These are phyloP conservation scores for Heliconius himera DNA, from an alignment of 1,140 invertebrate species.

Conservation along the genomic window DNA sequence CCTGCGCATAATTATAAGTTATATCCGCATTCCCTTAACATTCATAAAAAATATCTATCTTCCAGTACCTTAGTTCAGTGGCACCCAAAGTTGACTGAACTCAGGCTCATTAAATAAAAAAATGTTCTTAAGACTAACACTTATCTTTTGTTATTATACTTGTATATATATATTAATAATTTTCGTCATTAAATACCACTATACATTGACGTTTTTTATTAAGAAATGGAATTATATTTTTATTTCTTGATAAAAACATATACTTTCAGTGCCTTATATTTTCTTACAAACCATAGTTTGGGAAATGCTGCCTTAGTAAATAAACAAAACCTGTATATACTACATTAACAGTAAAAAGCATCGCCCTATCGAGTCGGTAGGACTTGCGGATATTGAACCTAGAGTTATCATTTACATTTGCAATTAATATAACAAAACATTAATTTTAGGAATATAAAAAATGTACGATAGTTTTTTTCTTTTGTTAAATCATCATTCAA, in stretches of 20 bases:
- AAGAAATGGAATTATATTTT: too few relatives aligned
- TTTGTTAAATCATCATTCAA: too few relatives aligned
- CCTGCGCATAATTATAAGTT: background rate
- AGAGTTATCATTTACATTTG: background rate
- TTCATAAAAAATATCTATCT: background rate
- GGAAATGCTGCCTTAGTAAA: background rate
- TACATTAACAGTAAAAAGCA: background rate
- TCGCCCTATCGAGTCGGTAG: background rate
- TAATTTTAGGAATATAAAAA: too few relatives aligned
- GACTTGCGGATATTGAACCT: background rate
- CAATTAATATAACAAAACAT: background rate
- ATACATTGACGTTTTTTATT: too few relatives aligned
- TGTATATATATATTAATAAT: too few relatives aligned
- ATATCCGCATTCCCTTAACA: slow-evolving; percentile 4
- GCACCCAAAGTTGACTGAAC: background rate
- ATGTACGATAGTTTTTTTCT: too few relatives aligned
- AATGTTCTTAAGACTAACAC: too few relatives aligned
- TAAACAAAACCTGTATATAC: background rate
- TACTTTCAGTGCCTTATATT: background rate
- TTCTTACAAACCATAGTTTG: background rate
- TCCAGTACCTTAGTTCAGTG: background rate
- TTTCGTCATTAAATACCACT: too few relatives aligned
- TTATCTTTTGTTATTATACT: too few relatives aligned
- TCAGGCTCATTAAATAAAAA: too few relatives aligned
- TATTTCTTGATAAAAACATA: too few relatives aligned